Conservation (phyloP, 2,888 invertebrate genomes). For the Siphlonurus alternatus region DNA sequence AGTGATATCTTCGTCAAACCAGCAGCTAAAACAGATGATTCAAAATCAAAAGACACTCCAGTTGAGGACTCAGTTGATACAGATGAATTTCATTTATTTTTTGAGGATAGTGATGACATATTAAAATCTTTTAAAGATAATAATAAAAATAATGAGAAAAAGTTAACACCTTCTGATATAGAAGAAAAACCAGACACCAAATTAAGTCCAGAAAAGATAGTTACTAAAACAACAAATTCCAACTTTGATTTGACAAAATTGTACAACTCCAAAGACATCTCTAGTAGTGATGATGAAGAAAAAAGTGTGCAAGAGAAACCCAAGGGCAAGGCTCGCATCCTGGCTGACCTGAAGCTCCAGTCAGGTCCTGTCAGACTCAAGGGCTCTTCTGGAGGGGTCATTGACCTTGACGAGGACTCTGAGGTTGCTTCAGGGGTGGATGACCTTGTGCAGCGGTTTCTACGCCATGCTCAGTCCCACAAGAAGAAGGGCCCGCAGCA, state of each 20-base stretch:
- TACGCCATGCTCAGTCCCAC: constrained; percentile 33
- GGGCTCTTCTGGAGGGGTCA: constrained; percentile 35
- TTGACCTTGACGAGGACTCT: constrained; percentile 40
- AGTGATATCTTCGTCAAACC: background rate
- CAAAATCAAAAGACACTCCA: no score
- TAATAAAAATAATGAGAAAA: no score
- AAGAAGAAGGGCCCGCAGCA: constrained; percentile 37
- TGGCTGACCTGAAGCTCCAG: background rate
- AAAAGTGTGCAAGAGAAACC: constrained; percentile 16
- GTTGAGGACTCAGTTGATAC: constrained; percentile 7
- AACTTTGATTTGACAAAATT: constrained; percentile 12
- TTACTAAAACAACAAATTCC: no score
- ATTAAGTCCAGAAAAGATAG: constrained; percentile 11
- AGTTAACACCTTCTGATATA: no score
- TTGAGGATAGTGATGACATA: constrained; percentile 4
- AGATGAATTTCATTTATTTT: constrained; percentile 6
- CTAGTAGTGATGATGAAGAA: constrained; percentile 6
- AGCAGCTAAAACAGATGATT: background rate
- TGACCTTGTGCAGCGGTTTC: constrained; percentile 50
- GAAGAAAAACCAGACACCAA: constrained; percentile 1
- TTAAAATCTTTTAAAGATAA: no score
- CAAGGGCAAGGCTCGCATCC: constrained; percentile 8
- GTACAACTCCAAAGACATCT: background rate
- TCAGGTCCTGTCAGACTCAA: constrained; percentile 24
- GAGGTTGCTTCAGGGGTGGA: constrained; percentile 37